Percentiles rank a stretch among this genome's conserved stretches.
phyloP scores from a whole-genome alignment of 2,888 invertebrate genomes.

The Coleophora deauratella region DNA sequence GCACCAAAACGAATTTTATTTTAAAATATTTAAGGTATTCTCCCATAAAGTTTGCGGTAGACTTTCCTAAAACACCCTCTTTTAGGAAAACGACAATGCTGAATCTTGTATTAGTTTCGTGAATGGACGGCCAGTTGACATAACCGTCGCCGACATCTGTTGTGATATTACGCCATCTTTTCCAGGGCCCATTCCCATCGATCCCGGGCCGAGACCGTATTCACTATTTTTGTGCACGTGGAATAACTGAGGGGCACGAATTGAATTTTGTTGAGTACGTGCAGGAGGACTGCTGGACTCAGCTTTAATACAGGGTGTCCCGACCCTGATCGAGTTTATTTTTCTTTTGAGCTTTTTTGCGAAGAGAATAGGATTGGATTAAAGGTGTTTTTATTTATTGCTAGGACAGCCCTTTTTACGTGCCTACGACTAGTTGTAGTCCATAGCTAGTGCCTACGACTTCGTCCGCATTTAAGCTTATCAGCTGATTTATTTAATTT shows the following conservation, averaged over 20 bases:
- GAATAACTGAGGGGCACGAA: slow-evolving; percentile 43
- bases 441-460: too few species aligned
- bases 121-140: slow-evolving; percentile 69
- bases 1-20: too few species aligned
- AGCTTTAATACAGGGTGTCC: slow-evolving; percentile 15
- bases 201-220: slow-evolving; percentile 35
- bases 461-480: too few species aligned
- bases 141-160: slow-evolving; percentile 70
- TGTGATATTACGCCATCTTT: slow-evolving; percentile 66
- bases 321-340: not conserved
- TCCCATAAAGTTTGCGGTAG: slow-evolving; percentile 1
- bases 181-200: slow-evolving; percentile 42
- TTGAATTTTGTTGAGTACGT: slow-evolving; percentile 35
- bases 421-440: too few species aligned
- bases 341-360: too few species aligned
- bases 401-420: too few species aligned
- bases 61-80: slow-evolving; percentile 46
- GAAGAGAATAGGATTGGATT: too few species aligned
- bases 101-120: slow-evolving; percentile 72
- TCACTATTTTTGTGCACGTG: slow-evolving; percentile 56
- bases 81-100: slow-evolving; percentile 62
- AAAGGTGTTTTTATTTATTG: too few species aligned
- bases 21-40: too few species aligned
- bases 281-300: slow-evolving; percentile 23
- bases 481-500: too few species aligned